Base-by-base conservation (phyloP, 2,888 invertebrate genomes). In the Caenorhabditis macrosperma region DNA sequence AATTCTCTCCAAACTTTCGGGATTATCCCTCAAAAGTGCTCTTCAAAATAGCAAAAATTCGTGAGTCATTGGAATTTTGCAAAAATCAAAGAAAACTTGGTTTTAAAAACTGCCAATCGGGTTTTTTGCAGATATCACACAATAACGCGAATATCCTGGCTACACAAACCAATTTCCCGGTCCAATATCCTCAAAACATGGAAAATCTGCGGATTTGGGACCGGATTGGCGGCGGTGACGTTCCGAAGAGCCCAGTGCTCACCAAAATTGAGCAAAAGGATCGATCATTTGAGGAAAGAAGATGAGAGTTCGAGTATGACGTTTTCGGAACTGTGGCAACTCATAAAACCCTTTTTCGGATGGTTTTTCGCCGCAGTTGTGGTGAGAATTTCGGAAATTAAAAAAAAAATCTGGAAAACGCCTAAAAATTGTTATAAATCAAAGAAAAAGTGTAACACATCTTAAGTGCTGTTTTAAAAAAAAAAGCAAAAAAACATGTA, bases 281-380 rank as follows among this genome's bases (percentile, higher is more conserved):
- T 78, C 1, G 85, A 83, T 41, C 79, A 81, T 54, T 72, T 78
- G 22, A 54, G 78, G 17, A 52, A 63, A 30, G 68, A 66, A 7
- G 78, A 78, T 50, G 50, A 67, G 26, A 33, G 55, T 57, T 61
- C 54, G 7, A 28, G 48, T 17, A 74, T 85, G 61, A 63, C 79
- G 17, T 22, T 81, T 6, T 38, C 57, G 24, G 88, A 88, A 35
- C 38, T 88, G 6, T 88, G 86, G 86, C 26, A 50, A 17, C 66
- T 88, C 5, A 78, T 88, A 9, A 78, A 68, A 54, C 87, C 88
- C 9, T 88, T 87, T 55, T 79, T 88, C 41, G 86, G 84, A 41
- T 89, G 86, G 85, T 83, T 89, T 46, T 46, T 89, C 9, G 83
- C 82, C 0, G 89, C 89, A 0, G 81, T 86, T 54, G 72, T 86